Evolutionary conservation across 2,113 vertebrate genomes (phyloP).

Genomic region (Notarius quadriscutis): DNA sequence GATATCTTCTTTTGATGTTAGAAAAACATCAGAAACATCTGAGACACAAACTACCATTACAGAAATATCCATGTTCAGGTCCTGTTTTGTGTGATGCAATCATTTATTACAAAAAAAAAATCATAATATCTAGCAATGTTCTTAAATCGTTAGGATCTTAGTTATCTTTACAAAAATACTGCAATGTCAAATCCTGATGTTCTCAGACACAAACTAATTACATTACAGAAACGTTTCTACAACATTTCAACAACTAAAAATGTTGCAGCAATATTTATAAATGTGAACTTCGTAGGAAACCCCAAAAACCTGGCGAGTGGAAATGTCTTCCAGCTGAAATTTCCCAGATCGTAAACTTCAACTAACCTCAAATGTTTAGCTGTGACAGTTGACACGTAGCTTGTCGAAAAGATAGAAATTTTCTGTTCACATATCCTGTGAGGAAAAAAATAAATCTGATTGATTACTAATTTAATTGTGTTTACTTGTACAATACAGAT

Average conservation of each 20-base stretch:
- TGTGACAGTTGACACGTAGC: too few species aligned
- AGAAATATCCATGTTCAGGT: not conserved
- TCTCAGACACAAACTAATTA: not conserved
- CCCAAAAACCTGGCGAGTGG: not conserved
- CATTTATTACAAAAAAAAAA: not conserved
- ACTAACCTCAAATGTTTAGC: not conserved
- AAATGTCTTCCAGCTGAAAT: not conserved
- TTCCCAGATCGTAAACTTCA: not conserved
- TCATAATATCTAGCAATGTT: not conserved
- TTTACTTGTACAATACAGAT: too few species aligned
- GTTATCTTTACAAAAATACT: not conserved
- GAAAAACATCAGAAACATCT: too few species aligned
- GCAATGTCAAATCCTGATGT: not conserved
- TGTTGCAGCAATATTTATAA: not conserved
- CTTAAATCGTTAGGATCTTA: too few species aligned
- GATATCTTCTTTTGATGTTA: too few species aligned
- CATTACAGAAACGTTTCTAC: not conserved
- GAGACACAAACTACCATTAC: not conserved
- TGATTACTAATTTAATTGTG: too few species aligned
- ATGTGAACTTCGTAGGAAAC: not conserved
- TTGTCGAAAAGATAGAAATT: too few species aligned
- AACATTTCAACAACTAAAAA: not conserved
- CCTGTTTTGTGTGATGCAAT: not conserved
- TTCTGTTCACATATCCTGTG: too few species aligned
- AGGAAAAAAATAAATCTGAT: too few species aligned